Conservation (phyloP, 2,113 vertebrate species). For the Cranoglanis bouderius region DNA sequence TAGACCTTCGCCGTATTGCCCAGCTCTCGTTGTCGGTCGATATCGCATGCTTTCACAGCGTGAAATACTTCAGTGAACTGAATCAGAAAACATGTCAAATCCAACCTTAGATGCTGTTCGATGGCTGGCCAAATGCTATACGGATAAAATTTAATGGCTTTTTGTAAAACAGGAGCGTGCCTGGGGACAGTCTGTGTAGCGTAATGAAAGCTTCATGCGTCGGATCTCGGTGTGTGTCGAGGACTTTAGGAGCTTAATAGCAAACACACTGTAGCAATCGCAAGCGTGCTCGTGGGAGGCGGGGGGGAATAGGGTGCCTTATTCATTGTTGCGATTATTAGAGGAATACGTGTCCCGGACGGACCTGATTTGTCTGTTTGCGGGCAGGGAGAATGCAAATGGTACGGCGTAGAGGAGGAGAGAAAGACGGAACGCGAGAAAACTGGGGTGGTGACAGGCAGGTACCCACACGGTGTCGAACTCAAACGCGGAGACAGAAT, state of each 20-base stretch:
- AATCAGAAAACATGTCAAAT: no score
- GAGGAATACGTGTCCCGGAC: conserved; percentile 56
- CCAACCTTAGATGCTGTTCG: no score
- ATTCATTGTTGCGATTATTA: conserved; percentile 71
- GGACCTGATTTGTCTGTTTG: conserved; percentile 49
- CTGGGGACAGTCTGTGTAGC: not conserved
- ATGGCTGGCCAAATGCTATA: no score
- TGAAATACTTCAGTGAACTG: no score
- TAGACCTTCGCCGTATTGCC: no score
- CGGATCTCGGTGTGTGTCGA: not conserved
- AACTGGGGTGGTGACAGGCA: conserved; percentile 3
- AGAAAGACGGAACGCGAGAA: not conserved
- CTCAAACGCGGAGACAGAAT: not conserved
- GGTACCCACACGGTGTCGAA: conserved; percentile 1
- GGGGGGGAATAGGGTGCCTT: no score
- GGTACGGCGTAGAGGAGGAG: conserved; percentile 36
- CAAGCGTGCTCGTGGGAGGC: no score
- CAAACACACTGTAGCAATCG: not conserved
- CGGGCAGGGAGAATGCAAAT: conserved; percentile 52
- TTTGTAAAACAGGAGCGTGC: not conserved
- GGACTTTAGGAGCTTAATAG: not conserved
- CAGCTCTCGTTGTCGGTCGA: no score
- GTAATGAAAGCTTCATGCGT: not conserved
- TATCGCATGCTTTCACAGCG: no score
- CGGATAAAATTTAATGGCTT: no score